Percentiles rank a stretch among this genome's conserved stretches.
phyloP scores from a whole-genome alignment of 2,797 vertebrate genomes.

The Gallirallus australis region DNA sequence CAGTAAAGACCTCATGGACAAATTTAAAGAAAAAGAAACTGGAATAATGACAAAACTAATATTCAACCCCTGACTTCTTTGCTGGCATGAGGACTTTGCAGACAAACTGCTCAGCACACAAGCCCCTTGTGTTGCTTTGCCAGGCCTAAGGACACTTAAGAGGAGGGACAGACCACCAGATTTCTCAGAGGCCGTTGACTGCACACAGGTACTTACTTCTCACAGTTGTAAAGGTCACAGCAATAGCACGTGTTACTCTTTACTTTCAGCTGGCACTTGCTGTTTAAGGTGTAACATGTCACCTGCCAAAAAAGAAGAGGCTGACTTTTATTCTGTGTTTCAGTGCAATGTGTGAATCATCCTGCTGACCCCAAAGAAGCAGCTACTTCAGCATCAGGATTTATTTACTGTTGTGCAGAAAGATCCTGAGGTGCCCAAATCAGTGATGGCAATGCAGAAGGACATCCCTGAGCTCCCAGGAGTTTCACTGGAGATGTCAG shows the following conservation, averaged over 20 bases:
- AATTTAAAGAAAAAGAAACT: background rate
- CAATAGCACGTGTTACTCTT: conserved; percentile 95
- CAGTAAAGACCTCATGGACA: background rate
- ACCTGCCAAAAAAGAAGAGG: conserved; percentile 81
- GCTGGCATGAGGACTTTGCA: background rate
- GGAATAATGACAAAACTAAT: background rate
- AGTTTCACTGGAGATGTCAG: background rate
- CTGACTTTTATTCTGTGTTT: background rate
- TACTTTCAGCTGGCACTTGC: conserved; percentile 86
- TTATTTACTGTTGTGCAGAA: background rate
- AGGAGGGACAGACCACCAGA: background rate
- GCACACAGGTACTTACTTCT: conserved; percentile 81
- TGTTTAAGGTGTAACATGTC: conserved; percentile 82
- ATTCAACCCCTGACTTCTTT: background rate
- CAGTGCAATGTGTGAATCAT: background rate
- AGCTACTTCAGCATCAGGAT: background rate
- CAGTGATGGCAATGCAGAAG: background rate
- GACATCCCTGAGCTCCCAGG: background rate
- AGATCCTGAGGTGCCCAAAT: background rate
- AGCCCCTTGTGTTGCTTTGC: background rate
- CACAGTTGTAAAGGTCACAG: conserved; percentile 93
- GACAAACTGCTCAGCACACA: background rate
- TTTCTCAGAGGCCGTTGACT: background rate
- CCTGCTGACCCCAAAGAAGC: background rate
- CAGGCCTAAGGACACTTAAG: background rate